Base-by-base conservation (phyloP, 2,888 invertebrate genomes). In the Arge pagana region DNA sequence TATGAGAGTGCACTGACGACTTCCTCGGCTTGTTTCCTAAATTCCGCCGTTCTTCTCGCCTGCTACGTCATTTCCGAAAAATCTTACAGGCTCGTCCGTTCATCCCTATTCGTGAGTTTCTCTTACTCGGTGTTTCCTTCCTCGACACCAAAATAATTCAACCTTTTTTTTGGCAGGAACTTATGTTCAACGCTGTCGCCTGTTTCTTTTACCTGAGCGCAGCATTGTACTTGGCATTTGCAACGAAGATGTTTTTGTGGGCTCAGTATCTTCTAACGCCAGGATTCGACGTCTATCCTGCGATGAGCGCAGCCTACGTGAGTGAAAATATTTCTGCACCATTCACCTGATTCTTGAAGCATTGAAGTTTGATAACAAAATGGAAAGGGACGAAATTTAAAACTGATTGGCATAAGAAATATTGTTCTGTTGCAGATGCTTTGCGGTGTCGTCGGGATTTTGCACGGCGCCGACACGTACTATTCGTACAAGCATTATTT, bases 281-380 rank as follows among this genome's bases (percentile, higher is more conserved):
- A 59, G 90, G 89, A 69, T 83, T 81, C 68, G 87, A 90, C 67
- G 89, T 89, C 10, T 92, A 90, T 79, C 92, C 93, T n/a, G 90
- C 92, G 2, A 89, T 93, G 88, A 89, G 89, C 21, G 89, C 89
- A 1, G 87, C 89, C 60, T 92, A 92, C 75, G 93, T 93, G 79
- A 88, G 90, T 85, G n/a, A n/a, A n/a, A n/a, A 69, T 70, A 16
- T 28, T 56, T 45, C 53, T 55, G 15, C 8, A 3, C 7, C 2
- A 45, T 3, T 13, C 26, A 42, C 8, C n/a, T 10, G 10, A 45
- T n/a, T n/a, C n/a, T 40, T 37, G 3, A 15, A 37, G 8, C 16
- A 8, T n/a, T 15, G n/a, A 40, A 2, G 41, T 23, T 10, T 7
- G 26, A 50, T 18, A 52, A 51, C 28, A 16, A n/a, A 13, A 15